Evolutionary conservation across 1,140 invertebrate genomes (phyloP).

Genomic region (Philopotamus ludificatus): DNA sequence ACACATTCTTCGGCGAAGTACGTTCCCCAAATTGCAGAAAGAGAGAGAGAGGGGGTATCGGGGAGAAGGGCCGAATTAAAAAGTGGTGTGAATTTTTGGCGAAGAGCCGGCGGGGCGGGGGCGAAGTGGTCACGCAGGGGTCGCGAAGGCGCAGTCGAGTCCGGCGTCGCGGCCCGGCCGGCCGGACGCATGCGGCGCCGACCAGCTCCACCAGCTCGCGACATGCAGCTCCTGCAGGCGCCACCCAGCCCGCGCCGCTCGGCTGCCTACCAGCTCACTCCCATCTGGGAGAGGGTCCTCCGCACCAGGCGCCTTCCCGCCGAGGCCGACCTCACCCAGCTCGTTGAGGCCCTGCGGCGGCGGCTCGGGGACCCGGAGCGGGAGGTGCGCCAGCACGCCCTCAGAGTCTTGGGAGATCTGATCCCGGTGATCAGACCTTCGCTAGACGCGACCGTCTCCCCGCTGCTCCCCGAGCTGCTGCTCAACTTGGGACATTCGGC

Average conservation of each 20-base stretch:
- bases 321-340: slow-evolving; percentile 61
- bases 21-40: too few species aligned
- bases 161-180: slow-evolving; percentile 7
- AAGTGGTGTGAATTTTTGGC: too few species aligned
- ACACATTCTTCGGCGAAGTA: too few species aligned
- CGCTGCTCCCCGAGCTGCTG: slow-evolving; percentile 65
- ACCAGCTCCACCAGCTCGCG: slow-evolving; percentile 1
- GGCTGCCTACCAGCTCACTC: slow-evolving; percentile 59
- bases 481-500: slow-evolving; percentile 73
- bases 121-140: too few species aligned
- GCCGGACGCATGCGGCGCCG: slow-evolving; percentile 19
- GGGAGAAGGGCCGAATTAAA: too few species aligned
- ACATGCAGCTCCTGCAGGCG: slow-evolving; percentile 16
- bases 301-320: slow-evolving; percentile 60
- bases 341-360: slow-evolving; percentile 68
- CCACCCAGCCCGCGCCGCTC: slow-evolving; percentile 21
- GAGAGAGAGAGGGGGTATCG: too few species aligned
- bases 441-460: slow-evolving; percentile 61
- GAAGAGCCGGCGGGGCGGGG: too few species aligned
- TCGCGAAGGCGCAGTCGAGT: neutral
- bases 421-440: slow-evolving; percentile 65
- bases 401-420: slow-evolving; percentile 72
- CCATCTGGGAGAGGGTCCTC: slow-evolving; percentile 74
- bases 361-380: slow-evolving; percentile 75
- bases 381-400: slow-evolving; percentile 76